Base-by-base conservation (phyloP, 2,113 vertebrate genomes). In the Motacilla alba region DNA sequence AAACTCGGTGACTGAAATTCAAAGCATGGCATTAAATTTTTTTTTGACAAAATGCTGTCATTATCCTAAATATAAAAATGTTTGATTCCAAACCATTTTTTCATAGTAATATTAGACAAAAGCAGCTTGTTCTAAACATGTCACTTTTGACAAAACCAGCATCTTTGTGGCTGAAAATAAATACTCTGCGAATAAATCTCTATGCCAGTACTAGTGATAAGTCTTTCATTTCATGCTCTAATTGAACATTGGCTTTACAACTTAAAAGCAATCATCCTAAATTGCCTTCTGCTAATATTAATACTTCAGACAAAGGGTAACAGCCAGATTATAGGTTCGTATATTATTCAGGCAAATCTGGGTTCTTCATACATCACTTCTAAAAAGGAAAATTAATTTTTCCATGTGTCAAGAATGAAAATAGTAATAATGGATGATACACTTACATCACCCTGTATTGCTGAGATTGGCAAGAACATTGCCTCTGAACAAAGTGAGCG, bases 201-300 rank as follows among this genome's bases (percentile, higher is more conserved):
- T 72, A 11, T 80, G 86, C 52, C 80, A 93, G 91, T 41, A 8
- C 69, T 87, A 93, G 87, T 83, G 89, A 84, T 93, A 96, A 87
- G 94, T 89, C 90, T 93, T 93, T 87, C 94, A 94, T 94, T 96
- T 96, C 95, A 93, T 93, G 91, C 92, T 89, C 72, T 95, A 95
- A 96, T 95, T 96, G 95, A 97, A 87, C 72, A 77, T 68, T 93
- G 84, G 89, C 87, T 94, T 95, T 91, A 93, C 94, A 93, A 90
- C 89, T 93, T 96, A 91, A 94, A 94, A 95, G 93, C 94, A 95
- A 96, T 94, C 93, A 95, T 73, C 77, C 77, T 89, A 96, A 97
- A 95, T 95, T 96, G 96, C 83, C 69, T 90, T 90, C 87, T 96
- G 74, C 88, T 97, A 84, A 87, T 87, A 89, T 93, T 95, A 95